Percentiles rank a stretch among this genome's conserved stretches.
Evolutionary conservation across 2,113 vertebrate species (phyloP).

Genomic region (Channa argus): DNA sequence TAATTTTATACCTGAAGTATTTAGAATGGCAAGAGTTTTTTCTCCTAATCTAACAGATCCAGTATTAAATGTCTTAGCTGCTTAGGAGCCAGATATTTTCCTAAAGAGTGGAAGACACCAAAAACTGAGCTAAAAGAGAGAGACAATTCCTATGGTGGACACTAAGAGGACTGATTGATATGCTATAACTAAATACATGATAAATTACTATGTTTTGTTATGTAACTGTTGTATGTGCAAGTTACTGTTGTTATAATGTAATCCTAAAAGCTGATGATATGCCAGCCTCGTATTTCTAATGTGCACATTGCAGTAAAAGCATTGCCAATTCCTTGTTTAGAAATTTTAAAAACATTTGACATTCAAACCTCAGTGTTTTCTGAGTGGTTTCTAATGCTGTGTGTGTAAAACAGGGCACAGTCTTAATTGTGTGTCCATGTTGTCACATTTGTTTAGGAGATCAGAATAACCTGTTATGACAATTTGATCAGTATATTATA

Average conservation of each 20-base stretch:
- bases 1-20: constrained; percentile 36
- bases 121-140: neutral
- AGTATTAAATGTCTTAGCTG: neutral
- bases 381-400: neutral
- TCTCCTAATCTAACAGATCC: neutral
- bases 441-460: constrained; percentile 1
- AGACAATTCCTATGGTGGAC: too few relatives aligned
- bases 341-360: too few relatives aligned
- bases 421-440: neutral
- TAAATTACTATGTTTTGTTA: too few relatives aligned
- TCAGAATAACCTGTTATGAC: neutral
- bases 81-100: neutral
- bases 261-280: too few relatives aligned
- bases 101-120: neutral
- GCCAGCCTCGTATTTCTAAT: too few relatives aligned
- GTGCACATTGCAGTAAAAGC: too few relatives aligned
- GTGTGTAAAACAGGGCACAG: neutral
- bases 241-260: too few relatives aligned
- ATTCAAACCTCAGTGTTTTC: constrained; percentile 4
- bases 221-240: too few relatives aligned
- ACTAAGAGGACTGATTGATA: too few relatives aligned
- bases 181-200: too few relatives aligned
- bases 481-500: neutral
- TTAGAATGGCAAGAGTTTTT: neutral
- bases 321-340: too few relatives aligned